These are phyloP conservation scores for Tetramorium parvispinum DNA, from an alignment of 1,140 invertebrate species.

Conservation along the genomic window DNA sequence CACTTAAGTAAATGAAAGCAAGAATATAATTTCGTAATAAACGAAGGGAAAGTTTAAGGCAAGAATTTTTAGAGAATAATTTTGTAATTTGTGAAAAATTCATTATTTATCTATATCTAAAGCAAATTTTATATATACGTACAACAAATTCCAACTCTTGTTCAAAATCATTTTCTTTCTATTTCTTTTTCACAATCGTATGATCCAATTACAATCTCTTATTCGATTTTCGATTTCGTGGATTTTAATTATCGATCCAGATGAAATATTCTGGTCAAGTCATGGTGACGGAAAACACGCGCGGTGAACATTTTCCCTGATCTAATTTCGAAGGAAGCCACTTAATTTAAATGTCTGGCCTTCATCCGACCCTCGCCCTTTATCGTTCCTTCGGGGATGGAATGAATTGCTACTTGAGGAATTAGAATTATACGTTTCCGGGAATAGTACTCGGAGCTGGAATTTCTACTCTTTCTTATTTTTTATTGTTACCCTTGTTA, in stretches of 20 bases:
- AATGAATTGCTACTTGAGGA: constrained; percentile 85
- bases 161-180: background rate
- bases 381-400: constrained; percentile 79
- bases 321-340: constrained; percentile 83
- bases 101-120: background rate
- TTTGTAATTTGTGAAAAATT: background rate
- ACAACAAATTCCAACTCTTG: background rate
- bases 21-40: background rate
- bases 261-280: constrained; percentile 38
- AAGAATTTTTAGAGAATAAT: background rate
- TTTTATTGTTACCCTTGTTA: background rate
- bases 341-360: constrained; percentile 83
- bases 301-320: constrained; percentile 73
- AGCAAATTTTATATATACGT: background rate
- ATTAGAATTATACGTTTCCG: constrained; percentile 83
- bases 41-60: background rate
- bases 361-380: constrained; percentile 69
- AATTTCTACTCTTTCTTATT: constrained; percentile 27
- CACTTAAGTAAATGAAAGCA: background rate
- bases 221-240: background rate
- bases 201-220: background rate
- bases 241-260: constrained; percentile 23
- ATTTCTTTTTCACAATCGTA: constrained; percentile 16
- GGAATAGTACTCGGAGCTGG: constrained; percentile 10
- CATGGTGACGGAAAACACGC: constrained; percentile 40